These are phyloP conservation scores for Sternarchorhynchus goeldii DNA, from an alignment of 2,797 vertebrate species.

Conservation along the genomic window DNA sequence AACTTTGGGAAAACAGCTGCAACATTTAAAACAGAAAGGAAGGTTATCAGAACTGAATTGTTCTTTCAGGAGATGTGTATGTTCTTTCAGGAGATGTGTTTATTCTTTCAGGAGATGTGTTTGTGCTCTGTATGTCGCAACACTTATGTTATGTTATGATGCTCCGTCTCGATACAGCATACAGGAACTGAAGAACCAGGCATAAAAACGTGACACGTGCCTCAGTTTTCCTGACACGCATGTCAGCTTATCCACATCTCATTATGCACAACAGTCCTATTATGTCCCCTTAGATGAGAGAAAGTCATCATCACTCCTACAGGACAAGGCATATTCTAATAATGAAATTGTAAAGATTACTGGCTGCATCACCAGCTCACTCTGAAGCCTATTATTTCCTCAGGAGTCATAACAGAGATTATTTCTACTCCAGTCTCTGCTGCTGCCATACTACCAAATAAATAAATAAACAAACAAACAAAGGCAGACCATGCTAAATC, in stretches of 20 bases:
- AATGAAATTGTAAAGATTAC: conserved; percentile 21
- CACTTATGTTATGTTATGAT: too few species aligned
- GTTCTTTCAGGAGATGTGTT: not conserved
- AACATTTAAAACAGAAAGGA: not conserved
- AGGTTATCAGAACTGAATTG: not conserved
- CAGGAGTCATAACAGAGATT: conserved; percentile 9
- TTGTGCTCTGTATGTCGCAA: not conserved
- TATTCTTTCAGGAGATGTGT: not conserved
- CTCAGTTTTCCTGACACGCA: not conserved
- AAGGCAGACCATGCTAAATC: not conserved
- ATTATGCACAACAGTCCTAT: not conserved
- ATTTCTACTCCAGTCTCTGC: not conserved
- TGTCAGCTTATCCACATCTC: not conserved
- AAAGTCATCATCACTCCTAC: conserved; percentile 12
- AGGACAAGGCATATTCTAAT: conserved; percentile 10
- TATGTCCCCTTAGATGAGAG: conserved; percentile 24
- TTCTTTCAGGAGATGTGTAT: not conserved
- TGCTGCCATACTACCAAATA: too few species aligned
- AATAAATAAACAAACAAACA: not conserved
- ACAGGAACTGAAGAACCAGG: not conserved
- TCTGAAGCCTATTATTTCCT: conserved; percentile 18
- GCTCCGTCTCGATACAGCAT: conserved; percentile 17
- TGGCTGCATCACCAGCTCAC: not conserved
- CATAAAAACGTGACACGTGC: not conserved
- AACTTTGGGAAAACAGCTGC: conserved; percentile 21